Base-by-base conservation (phyloP, 2,113 vertebrate genomes). In the Cebidichthys violaceus region DNA sequence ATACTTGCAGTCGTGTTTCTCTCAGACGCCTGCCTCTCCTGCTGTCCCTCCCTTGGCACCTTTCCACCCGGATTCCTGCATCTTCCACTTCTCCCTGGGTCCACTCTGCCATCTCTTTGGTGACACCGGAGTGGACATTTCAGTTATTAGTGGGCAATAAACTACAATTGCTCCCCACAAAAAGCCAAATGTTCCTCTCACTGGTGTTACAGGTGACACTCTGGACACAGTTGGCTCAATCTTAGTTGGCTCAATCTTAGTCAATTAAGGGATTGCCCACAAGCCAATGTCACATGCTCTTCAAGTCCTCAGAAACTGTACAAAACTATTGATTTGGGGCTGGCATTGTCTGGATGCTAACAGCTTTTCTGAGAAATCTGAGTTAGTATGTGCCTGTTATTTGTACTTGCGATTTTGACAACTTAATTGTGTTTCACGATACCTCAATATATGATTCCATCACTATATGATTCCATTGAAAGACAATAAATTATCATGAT, bases 301-400 rank as follows among this genome's bases (percentile, higher is more conserved):
- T 59, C 65, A 77, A 45, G 54, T 68, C 45, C 64, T 77, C 3
- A 68, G 52, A 24, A 68, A 77, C 64, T 59, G 27, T 47, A 27
- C 37, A 11, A 77, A 59, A 35, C 20, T 29, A 6, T 11, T 77
- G 18, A 59, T 60, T 59, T 69, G 35, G 22, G 24, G 65, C 6
- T 68, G 13, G 75, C 27, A 57, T 33, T 57, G 67, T 57, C 24
- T 68, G 27, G 39, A 35, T 33, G 52, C 54, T 45, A 77, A 60
- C 1, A 29, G 50, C 43, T 45, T 45, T 45, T 45, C 15, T 15
- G 43, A 17, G 43, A 45, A 17, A 45, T 45, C 15, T 17, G 43
- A 22, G 47, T 50, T 50, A 50, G 47, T 20, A 2, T 50, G 6
- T 20, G 47, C 47, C 8, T 50, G 2, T 50, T 8, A 50, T 50